These are phyloP conservation scores for Druceiella hillmani DNA, from an alignment of 2,888 invertebrate species.

Conservation along the genomic window DNA sequence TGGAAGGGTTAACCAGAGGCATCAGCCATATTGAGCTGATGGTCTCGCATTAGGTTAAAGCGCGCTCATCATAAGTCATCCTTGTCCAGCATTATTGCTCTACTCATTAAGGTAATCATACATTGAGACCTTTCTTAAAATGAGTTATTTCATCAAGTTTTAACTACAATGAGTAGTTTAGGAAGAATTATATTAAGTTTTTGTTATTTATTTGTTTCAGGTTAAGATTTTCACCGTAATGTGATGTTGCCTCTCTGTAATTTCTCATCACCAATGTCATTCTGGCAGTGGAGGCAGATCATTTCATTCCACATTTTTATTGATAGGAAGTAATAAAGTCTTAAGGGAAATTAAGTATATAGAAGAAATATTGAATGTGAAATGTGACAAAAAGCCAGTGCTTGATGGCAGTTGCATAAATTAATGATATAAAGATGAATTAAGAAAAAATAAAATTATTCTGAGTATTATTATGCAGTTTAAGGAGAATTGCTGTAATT, in stretches of 20 bases:
- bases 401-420: too few species aligned
- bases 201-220: constrained; percentile 34
- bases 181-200: constrained; percentile 1
- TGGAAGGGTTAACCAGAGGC: constrained; percentile 76
- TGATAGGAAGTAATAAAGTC: constrained; percentile 48
- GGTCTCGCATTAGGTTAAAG: too few species aligned
- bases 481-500: too few species aligned
- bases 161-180: constrained; percentile 12
- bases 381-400: too few species aligned
- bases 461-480: too few species aligned
- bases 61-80: too few species aligned
- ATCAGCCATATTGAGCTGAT: constrained; percentile 74
- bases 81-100: not conserved
- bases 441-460: too few species aligned
- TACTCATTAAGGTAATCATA: constrained; percentile 3
- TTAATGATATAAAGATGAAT: too few species aligned
- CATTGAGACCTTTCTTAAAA: not conserved
- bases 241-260: constrained; percentile 33
- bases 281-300: constrained; percentile 44
- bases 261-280: constrained; percentile 20
- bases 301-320: constrained; percentile 53
- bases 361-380: too few species aligned
- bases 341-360: too few species aligned
- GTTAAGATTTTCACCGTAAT: constrained; percentile 47
- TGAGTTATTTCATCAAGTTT: constrained; percentile 6